Base-by-base conservation (phyloP, 2,113 vertebrate genomes). In the Mormoops blainvillei region DNA sequence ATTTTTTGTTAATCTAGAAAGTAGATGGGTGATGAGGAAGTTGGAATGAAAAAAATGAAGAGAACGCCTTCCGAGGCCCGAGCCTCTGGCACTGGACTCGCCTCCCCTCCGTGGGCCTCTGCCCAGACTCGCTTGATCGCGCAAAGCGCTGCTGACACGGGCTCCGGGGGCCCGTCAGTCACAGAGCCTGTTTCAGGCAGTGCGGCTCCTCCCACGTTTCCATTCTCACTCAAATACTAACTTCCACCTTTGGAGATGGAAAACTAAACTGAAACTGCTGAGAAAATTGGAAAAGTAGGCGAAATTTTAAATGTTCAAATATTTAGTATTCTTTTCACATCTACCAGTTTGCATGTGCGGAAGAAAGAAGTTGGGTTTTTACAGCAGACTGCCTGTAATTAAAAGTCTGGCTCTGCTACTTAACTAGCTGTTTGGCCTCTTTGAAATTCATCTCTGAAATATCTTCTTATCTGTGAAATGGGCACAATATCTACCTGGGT, bases 371-470 rank as follows among this genome's bases (percentile, higher is more conserved):
- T 36, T 80, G 43, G 11, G 38, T 77, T 84, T 92, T 45, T 84
- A 41, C 16, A 91, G 33, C 50, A 88, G 12, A n/a, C 19, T 56
- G 36, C 16, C 26, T 93, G 84, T 74, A 71, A 63, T 81, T 50
- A 54, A 70, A 73, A 76, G 22, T 56, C 28, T 18, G 48, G 2
- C n/a, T 96, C 28, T 84, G 33, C 36, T 76, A 52, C 28, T 76
- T 58, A 89, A 71, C 52, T 94, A 68, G n/a, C 38, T 91, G 5
- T 67, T 73, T 28, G 15, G 15, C 24, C 28, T 84, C 83, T 91
- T 91, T 48, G 15, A 87, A 95, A 91, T 89, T 84, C 5, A 84
- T 31, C 54, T 83, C 54, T 56, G 24, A 70, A 94, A 87, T 86
- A 78, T 74, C 68, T 80, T 61, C 28, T 83, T n/a, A 89, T 78